These are phyloP conservation scores for Drosophila kohkoa DNA, from an alignment of 1,140 invertebrate species.

Conservation along the genomic window DNA sequence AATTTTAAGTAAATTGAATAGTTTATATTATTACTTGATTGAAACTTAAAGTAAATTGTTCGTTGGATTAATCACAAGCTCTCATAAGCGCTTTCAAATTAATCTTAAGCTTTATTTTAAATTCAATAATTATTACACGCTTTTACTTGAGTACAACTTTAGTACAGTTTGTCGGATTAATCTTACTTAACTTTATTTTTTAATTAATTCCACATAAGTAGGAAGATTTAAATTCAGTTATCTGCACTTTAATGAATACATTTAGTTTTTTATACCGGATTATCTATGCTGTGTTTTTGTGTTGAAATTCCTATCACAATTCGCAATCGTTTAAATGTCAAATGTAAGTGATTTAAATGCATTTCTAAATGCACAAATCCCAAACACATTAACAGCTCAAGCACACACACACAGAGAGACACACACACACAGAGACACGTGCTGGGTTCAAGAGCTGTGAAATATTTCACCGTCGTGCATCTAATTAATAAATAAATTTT, in stretches of 20 bases:
- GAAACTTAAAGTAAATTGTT: too few species aligned
- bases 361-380: slow-evolving; percentile 59
- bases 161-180: too few species aligned
- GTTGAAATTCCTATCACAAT: slow-evolving; percentile 30
- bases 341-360: slow-evolving; percentile 55
- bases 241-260: slow-evolving; percentile 12
- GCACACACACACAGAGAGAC: slow-evolving; percentile 17
- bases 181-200: too few species aligned
- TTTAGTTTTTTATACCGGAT: too few species aligned
- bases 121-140: too few species aligned
- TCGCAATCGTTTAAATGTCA: slow-evolving; percentile 43
- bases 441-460: slow-evolving; percentile 49
- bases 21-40: too few species aligned
- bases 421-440: not conserved
- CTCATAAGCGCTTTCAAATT: too few species aligned
- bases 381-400: slow-evolving; percentile 68
- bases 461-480: slow-evolving; percentile 68
- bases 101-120: too few species aligned
- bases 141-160: too few species aligned
- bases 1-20: too few species aligned
- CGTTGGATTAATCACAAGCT: too few species aligned
- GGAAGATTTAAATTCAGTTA: not conserved
- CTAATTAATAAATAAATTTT: slow-evolving; percentile 80
- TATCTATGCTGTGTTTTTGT: not conserved
- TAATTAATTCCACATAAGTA: too few species aligned